Percentiles rank a stretch among this genome's conserved stretches.
phyloP scores from a whole-genome alignment of 2,113 vertebrate genomes.

The Rhodinocichla rosea region DNA sequence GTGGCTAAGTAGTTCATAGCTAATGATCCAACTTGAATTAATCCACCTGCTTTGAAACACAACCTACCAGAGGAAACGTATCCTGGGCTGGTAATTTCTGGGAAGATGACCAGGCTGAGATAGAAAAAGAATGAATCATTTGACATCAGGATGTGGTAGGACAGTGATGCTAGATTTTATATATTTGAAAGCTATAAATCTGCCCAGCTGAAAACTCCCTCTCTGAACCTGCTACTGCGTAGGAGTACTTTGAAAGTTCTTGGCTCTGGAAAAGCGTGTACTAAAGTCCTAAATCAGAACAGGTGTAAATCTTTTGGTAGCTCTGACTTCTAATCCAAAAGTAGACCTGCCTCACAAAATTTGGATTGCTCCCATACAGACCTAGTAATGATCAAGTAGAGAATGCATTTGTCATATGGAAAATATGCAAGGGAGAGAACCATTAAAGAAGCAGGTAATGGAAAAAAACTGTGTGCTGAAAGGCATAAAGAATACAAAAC shows the following conservation, averaged over 20 bases:
- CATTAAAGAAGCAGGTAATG: constrained; percentile 10
- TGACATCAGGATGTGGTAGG: not conserved
- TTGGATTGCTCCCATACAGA: not conserved
- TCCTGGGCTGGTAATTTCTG: not conserved
- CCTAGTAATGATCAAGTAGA: not conserved
- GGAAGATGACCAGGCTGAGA: not conserved
- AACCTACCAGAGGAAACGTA: not conserved
- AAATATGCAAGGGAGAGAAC: not conserved
- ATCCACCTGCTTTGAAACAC: not conserved
- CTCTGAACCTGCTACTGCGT: not conserved
- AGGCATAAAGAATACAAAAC: not conserved
- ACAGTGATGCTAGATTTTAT: not conserved
- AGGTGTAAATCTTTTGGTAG: constrained; percentile 7
- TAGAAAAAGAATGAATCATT: not conserved
- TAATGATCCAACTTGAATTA: not conserved
- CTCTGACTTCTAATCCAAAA: not conserved
- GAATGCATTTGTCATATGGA: not conserved
- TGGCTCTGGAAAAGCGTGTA: not conserved
- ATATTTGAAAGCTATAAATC: not conserved
- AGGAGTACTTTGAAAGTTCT: not conserved
- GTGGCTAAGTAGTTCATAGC: not conserved
- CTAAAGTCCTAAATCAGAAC: not conserved
- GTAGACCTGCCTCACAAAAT: not conserved
- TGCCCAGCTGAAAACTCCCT: not conserved
- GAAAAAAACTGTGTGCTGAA: not conserved